Evolutionary conservation across 2,113 vertebrate genomes (phyloP).

Genomic region (Amblyornis subalaris): DNA sequence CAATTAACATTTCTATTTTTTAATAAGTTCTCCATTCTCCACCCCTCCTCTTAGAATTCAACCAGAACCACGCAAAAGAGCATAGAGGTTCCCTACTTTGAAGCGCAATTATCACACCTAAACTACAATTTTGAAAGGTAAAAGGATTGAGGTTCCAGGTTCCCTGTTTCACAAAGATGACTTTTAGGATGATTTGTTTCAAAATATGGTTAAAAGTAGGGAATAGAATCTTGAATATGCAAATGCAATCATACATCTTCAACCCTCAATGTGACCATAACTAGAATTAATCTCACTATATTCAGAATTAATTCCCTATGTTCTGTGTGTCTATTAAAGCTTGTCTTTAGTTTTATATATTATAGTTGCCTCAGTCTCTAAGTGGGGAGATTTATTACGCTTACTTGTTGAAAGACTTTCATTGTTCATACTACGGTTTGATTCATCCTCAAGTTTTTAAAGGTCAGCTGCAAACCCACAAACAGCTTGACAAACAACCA

Average conservation of each 20-base stretch:
- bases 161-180: neutral
- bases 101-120: neutral
- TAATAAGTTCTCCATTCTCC: accelerated
- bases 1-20: neutral
- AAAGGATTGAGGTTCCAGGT: neutral
- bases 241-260: neutral
- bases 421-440: conserved; percentile 33
- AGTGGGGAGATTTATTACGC: conserved; percentile 13
- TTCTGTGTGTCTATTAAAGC: conserved; percentile 31
- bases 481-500: conserved; percentile 59
- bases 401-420: conserved; percentile 18
- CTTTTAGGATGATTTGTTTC: neutral
- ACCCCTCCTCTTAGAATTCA: neutral
- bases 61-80: neutral
- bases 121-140: neutral
- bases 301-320: neutral
- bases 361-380: neutral
- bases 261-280: neutral
- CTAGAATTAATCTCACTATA: conserved; percentile 27
- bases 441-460: conserved; percentile 60
- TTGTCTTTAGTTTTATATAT: conserved; percentile 21
- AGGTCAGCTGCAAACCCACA: conserved; percentile 50
- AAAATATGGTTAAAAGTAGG: neutral
- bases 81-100: neutral
- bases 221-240: neutral